phyloP scores from a whole-genome alignment of 2,888 invertebrate species.

The Heterodera filipjevi region DNA sequence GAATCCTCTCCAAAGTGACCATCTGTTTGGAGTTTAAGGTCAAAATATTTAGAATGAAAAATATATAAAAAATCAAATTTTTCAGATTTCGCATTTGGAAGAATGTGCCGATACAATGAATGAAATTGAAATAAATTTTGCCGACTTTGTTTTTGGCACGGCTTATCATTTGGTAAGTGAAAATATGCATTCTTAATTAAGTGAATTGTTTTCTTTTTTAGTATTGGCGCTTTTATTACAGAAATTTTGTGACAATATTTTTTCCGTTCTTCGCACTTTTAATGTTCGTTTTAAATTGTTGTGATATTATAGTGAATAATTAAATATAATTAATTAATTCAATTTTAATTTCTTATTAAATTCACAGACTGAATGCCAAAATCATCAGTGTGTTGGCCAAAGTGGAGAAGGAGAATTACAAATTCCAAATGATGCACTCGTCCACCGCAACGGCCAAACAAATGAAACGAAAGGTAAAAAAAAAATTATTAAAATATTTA shows the following conservation, averaged over 20 bases:
- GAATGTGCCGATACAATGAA: conserved; percentile 32
- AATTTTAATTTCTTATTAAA: too few relatives aligned
- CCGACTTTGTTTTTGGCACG: conserved; percentile 54
- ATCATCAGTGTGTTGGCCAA: conserved; percentile 51
- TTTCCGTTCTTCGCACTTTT: conserved; percentile 60
- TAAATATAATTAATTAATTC: not conserved
- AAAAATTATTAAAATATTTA: conserved; percentile 17
- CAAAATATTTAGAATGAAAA: conserved; percentile 29
- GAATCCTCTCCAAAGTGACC: conserved; percentile 56
- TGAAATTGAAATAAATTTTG: conserved; percentile 34
- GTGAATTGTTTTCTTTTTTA: conserved; percentile 19
- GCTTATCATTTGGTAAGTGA: conserved; percentile 50
- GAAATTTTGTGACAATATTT: conserved; percentile 62
- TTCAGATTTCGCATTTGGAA: conserved; percentile 23
- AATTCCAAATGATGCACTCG: conserved; percentile 20
- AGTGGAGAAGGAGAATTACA: conserved; percentile 38
- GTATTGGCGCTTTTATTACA: conserved; percentile 54
- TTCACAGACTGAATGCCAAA: conserved; percentile 51
- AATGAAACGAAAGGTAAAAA: conserved; percentile 31
- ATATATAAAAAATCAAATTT: conserved; percentile 7
- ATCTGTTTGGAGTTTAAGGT: conserved; percentile 60
- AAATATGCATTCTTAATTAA: not conserved
- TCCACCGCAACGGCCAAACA: conserved; percentile 33
- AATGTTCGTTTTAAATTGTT: not conserved
- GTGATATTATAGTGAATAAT: not conserved